Percentiles rank a stretch among this genome's conserved stretches.
These are phyloP conservation scores for Amphilophus citrinellus DNA, from an alignment of 2,113 vertebrate species.

Conservation along the genomic window DNA sequence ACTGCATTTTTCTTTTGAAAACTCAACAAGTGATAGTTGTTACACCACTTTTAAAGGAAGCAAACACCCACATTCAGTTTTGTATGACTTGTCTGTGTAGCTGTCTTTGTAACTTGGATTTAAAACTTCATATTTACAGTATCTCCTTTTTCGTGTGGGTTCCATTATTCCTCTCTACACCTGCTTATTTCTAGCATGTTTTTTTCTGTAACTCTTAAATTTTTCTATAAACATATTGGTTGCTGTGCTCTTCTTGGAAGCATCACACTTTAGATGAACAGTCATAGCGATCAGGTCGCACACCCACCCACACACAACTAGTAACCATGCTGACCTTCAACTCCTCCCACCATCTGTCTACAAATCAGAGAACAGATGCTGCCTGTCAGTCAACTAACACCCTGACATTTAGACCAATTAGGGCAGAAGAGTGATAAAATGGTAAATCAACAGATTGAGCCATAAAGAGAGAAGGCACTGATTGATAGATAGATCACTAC, in stretches of 20 bases:
- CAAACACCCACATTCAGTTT: conserved; percentile 21
- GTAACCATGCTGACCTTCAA: conserved; percentile 72
- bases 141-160: background rate
- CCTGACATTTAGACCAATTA: conserved; percentile 76
- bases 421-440: conserved; percentile 62
- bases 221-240: conserved; percentile 42
- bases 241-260: conserved; percentile 37
- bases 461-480: conserved; percentile 30
- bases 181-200: background rate
- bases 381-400: conserved; percentile 73
- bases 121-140: background rate
- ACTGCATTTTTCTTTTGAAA: background rate
- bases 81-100: conserved; percentile 6
- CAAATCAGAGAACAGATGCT: conserved; percentile 77
- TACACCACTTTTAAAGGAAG: conserved; percentile 2
- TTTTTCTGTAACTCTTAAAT: conserved; percentile 32
- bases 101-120: conserved; percentile 12
- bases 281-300: conserved; percentile 23
- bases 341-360: conserved; percentile 73
- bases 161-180: background rate
- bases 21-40: background rate
- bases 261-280: conserved; percentile 31
- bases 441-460: conserved; percentile 53
- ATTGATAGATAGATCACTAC: conserved; percentile 51
- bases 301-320: conserved; percentile 26